A percentile compares a stretch with the other conserved stretches of the same genome.
These are phyloP conservation scores for Bambusicola thoracicus DNA, from an alignment of 2,113 vertebrate genomes.

Conservation along the genomic window DNA sequence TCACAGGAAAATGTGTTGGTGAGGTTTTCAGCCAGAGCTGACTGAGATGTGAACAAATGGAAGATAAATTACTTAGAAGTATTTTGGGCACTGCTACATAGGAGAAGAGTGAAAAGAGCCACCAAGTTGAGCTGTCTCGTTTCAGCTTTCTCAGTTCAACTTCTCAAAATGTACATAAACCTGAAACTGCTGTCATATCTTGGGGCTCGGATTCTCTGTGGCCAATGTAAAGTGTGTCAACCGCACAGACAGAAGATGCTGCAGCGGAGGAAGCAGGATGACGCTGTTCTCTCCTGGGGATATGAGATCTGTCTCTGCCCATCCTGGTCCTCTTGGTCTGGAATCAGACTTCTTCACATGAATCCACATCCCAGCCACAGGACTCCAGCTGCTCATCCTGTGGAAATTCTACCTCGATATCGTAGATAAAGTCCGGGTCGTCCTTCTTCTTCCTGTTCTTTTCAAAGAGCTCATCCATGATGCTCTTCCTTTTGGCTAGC, in stretches of 20 bases:
- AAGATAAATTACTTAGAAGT: background rate
- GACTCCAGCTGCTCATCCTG: conserved; percentile 78
- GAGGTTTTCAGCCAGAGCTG: background rate
- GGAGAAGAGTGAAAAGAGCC: background rate
- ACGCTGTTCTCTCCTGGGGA: background rate
- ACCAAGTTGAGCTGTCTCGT: background rate
- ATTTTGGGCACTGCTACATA: background rate
- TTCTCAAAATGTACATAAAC: background rate
- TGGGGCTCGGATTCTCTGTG: background rate
- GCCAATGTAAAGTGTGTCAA: fast-evolving
- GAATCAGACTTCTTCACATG: conserved; percentile 84
- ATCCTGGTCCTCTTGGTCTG: background rate
- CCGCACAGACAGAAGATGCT: fast-evolving
- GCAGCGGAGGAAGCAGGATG: fast-evolving
- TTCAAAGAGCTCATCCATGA: conserved; percentile 93
- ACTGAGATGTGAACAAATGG: background rate
- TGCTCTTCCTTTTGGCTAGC: conserved; percentile 86
- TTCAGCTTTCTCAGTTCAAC: background rate
- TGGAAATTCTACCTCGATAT: conserved; percentile 89
- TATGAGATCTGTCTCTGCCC: background rate
- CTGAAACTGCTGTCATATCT: background rate
- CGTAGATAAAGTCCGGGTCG: conserved; percentile 90
- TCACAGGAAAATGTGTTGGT: background rate
- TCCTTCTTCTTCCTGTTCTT: conserved; percentile 87
- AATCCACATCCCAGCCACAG: conserved; percentile 91